Evolutionary conservation across 2,888 invertebrate species (phyloP).

Genomic region (Incurvaria masculella): DNA sequence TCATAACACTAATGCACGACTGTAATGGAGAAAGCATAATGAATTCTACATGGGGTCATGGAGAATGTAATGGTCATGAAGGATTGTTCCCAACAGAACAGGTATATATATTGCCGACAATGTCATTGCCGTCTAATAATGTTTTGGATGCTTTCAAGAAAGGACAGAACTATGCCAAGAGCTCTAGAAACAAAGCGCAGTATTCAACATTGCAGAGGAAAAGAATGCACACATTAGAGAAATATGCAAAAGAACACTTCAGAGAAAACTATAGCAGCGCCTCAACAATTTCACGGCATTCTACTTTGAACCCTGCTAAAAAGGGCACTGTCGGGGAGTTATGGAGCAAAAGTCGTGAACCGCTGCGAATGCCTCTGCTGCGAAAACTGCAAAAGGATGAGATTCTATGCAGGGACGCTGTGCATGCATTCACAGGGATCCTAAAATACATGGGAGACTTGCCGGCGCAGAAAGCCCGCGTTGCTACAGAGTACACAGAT

Average conservation of each 20-base stretch:
- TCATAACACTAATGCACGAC: slow-evolving; percentile 75
- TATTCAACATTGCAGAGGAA: slow-evolving; percentile 60
- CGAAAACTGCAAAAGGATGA: slow-evolving; percentile 71
- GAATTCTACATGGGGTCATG: slow-evolving; percentile 69
- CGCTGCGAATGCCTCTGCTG: slow-evolving; percentile 77
- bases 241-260: slow-evolving; percentile 82
- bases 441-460: slow-evolving; percentile 86
- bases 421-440: slow-evolving; percentile 70
- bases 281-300: slow-evolving; percentile 58
- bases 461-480: slow-evolving; percentile 73
- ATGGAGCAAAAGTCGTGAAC: slow-evolving; percentile 80
- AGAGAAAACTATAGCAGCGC: slow-evolving; percentile 49
- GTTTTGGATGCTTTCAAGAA: slow-evolving; percentile 65
- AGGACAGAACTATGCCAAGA: slow-evolving; percentile 43
- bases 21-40: slow-evolving; percentile 72
- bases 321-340: slow-evolving; percentile 66
- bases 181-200: slow-evolving; percentile 41
- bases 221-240: slow-evolving; percentile 78
- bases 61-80: slow-evolving; percentile 63
- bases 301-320: slow-evolving; percentile 64
- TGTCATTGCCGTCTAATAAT: slow-evolving; percentile 67
- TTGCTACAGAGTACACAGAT: slow-evolving; percentile 82
- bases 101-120: slow-evolving; percentile 82
- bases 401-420: slow-evolving; percentile 67
- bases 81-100: slow-evolving; percentile 87